Conservation (phyloP, 2,797 vertebrate species). For the Chrysocyon brachyurus region DNA sequence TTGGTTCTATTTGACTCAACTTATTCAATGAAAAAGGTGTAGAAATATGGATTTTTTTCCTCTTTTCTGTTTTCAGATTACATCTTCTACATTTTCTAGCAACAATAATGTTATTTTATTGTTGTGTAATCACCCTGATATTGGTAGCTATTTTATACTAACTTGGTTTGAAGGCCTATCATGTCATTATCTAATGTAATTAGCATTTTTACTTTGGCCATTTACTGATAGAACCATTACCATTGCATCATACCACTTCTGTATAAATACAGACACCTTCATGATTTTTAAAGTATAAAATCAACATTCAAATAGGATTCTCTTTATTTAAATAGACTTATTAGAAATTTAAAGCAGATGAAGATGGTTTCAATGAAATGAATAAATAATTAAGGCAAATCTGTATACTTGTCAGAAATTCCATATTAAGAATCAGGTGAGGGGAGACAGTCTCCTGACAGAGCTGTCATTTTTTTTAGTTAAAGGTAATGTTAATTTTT, state of each 20-base stretch:
- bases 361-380: slow-evolving; percentile 89
- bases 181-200: slow-evolving; percentile 67
- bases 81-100: background rate
- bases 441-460: slow-evolving; percentile 88
- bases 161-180: slow-evolving; percentile 64
- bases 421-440: slow-evolving; percentile 88
- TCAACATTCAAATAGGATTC: slow-evolving; percentile 87
- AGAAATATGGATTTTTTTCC: background rate
- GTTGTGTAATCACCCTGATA: background rate
- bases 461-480: slow-evolving; percentile 86
- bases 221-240: slow-evolving; percentile 70
- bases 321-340: slow-evolving; percentile 91
- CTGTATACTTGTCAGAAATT: slow-evolving; percentile 89
- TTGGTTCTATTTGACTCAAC: background rate
- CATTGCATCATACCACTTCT: slow-evolving; percentile 13
- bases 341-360: slow-evolving; percentile 91
- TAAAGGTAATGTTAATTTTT: slow-evolving; percentile 86
- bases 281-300: slow-evolving; percentile 86
- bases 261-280: slow-evolving; percentile 79
- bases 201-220: slow-evolving; percentile 75
- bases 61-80: background rate
- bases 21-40: background rate
- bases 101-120: background rate
- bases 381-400: slow-evolving; percentile 92
- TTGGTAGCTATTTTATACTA: slow-evolving; percentile 59